Base-by-base conservation (phyloP, 2,888 invertebrate species). In the Psococerastis gibbosa region DNA sequence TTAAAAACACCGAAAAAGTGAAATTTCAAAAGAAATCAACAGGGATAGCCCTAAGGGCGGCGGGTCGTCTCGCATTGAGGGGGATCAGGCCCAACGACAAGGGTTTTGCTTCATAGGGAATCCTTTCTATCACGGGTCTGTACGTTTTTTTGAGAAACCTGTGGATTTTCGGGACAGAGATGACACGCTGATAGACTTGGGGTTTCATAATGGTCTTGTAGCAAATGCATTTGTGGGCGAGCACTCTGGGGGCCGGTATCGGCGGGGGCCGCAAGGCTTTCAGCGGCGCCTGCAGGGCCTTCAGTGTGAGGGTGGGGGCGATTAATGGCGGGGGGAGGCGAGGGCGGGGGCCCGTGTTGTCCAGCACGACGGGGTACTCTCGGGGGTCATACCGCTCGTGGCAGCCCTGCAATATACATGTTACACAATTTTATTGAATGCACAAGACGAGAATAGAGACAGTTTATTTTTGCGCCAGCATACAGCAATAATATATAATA, bases 181-280 rank as follows among this genome's bases (percentile, higher is more conserved):
- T 38, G 38, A 20, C 17, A n/a, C 38, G 17, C 22, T 20, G 16
- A 11, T 18, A 20, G 20, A 38, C 22, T 20, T 38, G 38, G 15
- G 38, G 38, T 18, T 38, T 38, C 20, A 38, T 20, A 4, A 38
- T 20, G 16, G 38, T 38, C 18, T 38, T 38, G 8, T 17, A 18
- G 38, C 38, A 38, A 5, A 38, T 5, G 20, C 38, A 38, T 38
- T 20, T 38, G 38, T 38, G 38, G 22, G 38, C 16, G 38, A 38
- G 15, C 17, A 22, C 22, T 38, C 20, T 38, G 15, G 38, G 38
- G 6, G 18, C 18, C n/a, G 38, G 38, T 16, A 38, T 20, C n/a
- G 38, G 20, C 22, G 38, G 38, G 22, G 38, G 20, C n/a, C 17
- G 38, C 13, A 38, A 20, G 13, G 20, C n/a, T 17, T 13, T 15